These are phyloP conservation scores for Zosterops hypoxanthus DNA, from an alignment of 2,113 vertebrate genomes.

Conservation along the genomic window DNA sequence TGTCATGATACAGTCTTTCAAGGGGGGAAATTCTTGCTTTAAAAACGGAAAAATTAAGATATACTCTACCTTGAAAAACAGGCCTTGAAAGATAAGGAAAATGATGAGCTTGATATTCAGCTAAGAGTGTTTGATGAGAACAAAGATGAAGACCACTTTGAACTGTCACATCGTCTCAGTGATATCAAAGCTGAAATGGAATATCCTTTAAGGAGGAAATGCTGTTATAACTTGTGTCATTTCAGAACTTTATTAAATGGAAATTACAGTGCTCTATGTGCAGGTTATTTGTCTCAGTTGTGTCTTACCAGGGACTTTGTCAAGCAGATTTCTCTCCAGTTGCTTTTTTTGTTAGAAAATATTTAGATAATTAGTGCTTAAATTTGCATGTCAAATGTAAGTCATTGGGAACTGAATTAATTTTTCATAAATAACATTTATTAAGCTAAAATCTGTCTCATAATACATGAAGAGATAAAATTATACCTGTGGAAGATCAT, in stretches of 20 bases:
- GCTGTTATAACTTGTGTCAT: neutral
- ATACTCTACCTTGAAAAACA: constrained; percentile 64
- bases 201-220: constrained; percentile 90
- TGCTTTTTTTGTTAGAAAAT: neutral
- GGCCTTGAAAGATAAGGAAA: constrained; percentile 92
- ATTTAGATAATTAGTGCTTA: neutral
- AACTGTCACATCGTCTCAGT: constrained; percentile 92
- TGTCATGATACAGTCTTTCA: neutral
- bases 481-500: neutral
- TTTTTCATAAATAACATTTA: neutral
- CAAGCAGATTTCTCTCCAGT: neutral
- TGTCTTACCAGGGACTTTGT: neutral
- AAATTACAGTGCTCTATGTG: neutral
- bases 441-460: neutral
- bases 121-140: constrained; percentile 98
- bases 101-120: constrained; percentile 98
- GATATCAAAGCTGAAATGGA: constrained; percentile 98
- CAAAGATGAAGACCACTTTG: constrained; percentile 95
- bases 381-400: neutral
- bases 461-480: neutral
- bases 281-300: neutral
- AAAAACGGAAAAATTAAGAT: neutral
- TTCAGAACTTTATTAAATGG: neutral
- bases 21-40: neutral
- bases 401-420: neutral